Evolutionary conservation across 2,113 vertebrate genomes (phyloP).

Genomic region (Paracanthobrama guichenoti): DNA sequence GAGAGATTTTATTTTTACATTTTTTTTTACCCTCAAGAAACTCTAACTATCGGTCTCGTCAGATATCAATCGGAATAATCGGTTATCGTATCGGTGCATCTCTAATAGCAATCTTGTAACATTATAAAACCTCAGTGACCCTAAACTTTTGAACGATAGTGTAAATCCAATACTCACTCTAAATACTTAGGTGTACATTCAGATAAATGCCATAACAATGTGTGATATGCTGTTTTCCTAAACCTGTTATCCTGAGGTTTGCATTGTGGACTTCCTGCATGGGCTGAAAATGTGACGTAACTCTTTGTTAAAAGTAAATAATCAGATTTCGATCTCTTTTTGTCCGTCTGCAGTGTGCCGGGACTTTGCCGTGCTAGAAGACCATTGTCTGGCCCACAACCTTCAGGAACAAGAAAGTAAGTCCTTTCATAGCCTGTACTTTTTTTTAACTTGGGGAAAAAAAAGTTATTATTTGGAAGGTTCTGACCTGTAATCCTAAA

Average conservation of each 20-base stretch:
- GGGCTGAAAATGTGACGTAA: neutral
- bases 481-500: neutral
- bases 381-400: conserved; percentile 93
- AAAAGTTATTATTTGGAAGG: neutral
- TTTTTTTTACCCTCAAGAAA: too few relatives aligned
- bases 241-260: neutral
- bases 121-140: too few relatives aligned
- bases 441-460: neutral
- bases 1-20: too few relatives aligned
- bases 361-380: conserved; percentile 94
- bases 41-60: too few relatives aligned
- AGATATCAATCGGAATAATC: too few relatives aligned
- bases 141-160: neutral
- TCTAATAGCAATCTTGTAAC: too few relatives aligned
- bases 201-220: neutral
- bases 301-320: neutral
- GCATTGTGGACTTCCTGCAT: neutral
- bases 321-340: neutral
- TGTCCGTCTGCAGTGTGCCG: conserved; percentile 80
- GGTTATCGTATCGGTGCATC: too few relatives aligned
- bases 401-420: conserved; percentile 98
- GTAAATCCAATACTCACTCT: neutral
- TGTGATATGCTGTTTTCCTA: neutral
- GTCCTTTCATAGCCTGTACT: conserved; percentile 57
- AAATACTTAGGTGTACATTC: neutral